Base-by-base conservation (phyloP, 2,888 invertebrate genomes). In the Odontothrips loti region DNA sequence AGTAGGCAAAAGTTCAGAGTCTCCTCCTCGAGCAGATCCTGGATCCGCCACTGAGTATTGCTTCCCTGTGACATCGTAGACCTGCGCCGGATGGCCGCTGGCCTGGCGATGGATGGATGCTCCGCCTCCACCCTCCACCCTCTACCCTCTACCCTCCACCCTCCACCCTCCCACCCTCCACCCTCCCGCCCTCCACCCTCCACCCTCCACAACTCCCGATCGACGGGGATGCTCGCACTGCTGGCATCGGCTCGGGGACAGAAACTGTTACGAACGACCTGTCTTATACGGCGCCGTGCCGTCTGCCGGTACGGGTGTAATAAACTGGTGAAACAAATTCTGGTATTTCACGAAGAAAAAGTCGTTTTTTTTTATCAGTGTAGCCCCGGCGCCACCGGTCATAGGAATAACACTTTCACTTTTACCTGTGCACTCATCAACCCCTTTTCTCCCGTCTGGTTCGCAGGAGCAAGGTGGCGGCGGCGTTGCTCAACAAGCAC, bases 381-480 rank as follows among this genome's bases (percentile, higher is more conserved):
- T 29, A 47, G 47, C 58, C 80, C 34, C 58, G 63, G 15, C 63
- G 29, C 58, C 51, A 27, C 63, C 23, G 27, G 43, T 27, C 80
- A 63, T 6, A 12, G 51, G 15, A 51, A 51, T 20, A 51, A 12
- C 12, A 10, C 10, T 17, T 20, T 51, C 1, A 51, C 51, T 6
- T 2, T 10, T 1, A 51, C 58, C 6, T 15, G 4, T 1, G 20
- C 6, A 58, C 58, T 58, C 0, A 58, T 58, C 20, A n/a, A n/a
- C n/a, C 20, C n/a, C 58, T 51, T 11, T 6, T 58, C 15, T 51
- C 1, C n/a, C 58, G 6, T 58, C n/a, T 81, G 80, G 81, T 84
- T 89, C 89, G 11, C 89, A 95, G 95, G 90, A 95, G 95, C 86
- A 95, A 95, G 90, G 96, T 96, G 82, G 96, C 95, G 79, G 95